Evolutionary conservation across 2,797 vertebrate genomes (phyloP).

Genomic region (Lophotriccus pileatus): DNA sequence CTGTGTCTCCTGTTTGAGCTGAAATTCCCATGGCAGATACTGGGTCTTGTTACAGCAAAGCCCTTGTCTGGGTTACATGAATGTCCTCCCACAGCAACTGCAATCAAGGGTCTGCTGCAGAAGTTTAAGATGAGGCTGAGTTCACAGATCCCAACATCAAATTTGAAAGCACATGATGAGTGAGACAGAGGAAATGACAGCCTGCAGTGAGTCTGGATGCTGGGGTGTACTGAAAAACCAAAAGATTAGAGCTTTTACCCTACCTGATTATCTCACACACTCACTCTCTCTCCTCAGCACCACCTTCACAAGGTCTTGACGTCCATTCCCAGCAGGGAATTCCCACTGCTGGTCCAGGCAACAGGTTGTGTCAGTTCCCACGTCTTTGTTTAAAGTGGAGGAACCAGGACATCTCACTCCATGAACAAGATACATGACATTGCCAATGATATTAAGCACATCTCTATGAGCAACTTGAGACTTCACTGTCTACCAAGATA

Average conservation of each 20-base stretch:
- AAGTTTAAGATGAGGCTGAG: background rate
- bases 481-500: background rate
- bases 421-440: background rate
- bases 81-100: background rate
- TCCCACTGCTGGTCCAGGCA: background rate
- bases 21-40: background rate
- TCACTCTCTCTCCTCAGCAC: accelerated
- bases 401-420: background rate
- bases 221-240: background rate
- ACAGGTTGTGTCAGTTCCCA: accelerated
- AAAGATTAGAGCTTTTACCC: background rate
- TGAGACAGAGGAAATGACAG: background rate
- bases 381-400: background rate
- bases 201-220: background rate
- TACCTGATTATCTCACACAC: background rate
- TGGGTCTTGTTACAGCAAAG: background rate
- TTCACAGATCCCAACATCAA: background rate
- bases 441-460: background rate
- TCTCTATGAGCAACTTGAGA: background rate
- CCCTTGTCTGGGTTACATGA: accelerated
- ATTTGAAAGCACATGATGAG: background rate
- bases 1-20: background rate
- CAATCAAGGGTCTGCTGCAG: background rate
- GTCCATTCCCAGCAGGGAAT: background rate
- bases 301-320: background rate